Percentiles rank a stretch among this genome's conserved stretches.
Conservation (phyloP, 1,140 invertebrate species). For the Lanistes nyassanus region DNA sequence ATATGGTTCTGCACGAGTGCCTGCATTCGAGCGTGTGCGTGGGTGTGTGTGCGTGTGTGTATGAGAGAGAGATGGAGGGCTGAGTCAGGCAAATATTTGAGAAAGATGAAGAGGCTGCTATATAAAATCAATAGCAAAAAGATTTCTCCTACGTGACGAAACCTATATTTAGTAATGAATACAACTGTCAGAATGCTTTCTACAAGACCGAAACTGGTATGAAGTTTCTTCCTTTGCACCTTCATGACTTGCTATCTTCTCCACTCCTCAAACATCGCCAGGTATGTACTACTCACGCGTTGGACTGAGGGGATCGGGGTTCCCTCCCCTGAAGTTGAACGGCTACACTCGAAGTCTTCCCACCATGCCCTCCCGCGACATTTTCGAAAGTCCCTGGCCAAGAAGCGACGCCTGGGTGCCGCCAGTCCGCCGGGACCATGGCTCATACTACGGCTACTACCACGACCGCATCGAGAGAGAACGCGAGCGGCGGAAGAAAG, state of each 20-base stretch:
- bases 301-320: slow-evolving; percentile 41
- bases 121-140: background rate
- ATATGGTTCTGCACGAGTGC: background rate
- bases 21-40: background rate
- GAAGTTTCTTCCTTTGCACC: background rate
- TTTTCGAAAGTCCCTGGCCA: slow-evolving; percentile 56
- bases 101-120: slow-evolving; percentile 4
- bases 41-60: background rate
- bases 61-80: background rate
- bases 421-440: slow-evolving; percentile 43
- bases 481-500: slow-evolving; percentile 39
- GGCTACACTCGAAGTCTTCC: slow-evolving; percentile 58
- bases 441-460: slow-evolving; percentile 62
- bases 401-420: slow-evolving; percentile 49
- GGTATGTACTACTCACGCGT: slow-evolving; percentile 53
- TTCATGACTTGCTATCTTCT: background rate
- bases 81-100: background rate
- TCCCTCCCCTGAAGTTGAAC: slow-evolving; percentile 45
- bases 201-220: background rate
- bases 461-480: slow-evolving; percentile 52
- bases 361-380: slow-evolving; percentile 49
- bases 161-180: background rate
- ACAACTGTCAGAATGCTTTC: background rate
- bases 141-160: background rate
- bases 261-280: slow-evolving; percentile 30